Conservation (phyloP, 2,113 vertebrate species). For the Nesoenas mayeri region DNA sequence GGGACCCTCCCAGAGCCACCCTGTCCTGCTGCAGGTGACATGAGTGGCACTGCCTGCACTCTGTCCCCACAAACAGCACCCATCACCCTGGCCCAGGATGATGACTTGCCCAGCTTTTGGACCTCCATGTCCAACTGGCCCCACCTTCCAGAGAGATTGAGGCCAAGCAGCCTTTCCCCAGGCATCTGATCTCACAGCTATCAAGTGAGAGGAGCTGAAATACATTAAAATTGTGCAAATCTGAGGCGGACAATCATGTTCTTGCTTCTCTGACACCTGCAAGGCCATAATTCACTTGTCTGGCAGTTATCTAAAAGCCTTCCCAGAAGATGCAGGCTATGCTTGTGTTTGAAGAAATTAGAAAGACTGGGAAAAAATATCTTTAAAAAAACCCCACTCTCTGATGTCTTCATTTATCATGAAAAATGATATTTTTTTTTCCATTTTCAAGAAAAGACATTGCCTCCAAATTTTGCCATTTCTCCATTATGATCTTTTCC, state of each 20-base stretch:
- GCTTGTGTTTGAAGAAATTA: background rate
- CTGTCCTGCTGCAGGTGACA: background rate
- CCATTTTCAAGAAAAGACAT: background rate
- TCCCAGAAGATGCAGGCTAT: background rate
- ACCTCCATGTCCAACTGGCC: background rate
- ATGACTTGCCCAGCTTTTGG: accelerated
- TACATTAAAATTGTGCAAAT: background rate
- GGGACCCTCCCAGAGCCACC: background rate
- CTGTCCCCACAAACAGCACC: background rate
- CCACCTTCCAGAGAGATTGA: background rate
- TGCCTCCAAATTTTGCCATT: background rate
- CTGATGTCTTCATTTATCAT: background rate
- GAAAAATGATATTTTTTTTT: background rate
- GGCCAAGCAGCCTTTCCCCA: background rate
- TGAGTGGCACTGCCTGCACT: background rate
- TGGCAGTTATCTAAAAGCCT: background rate
- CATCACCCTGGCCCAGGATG: background rate
- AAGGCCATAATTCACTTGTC: background rate
- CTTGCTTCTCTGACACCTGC: background rate
- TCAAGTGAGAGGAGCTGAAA: background rate
- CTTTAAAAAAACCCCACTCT: background rate
- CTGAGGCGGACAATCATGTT: background rate
- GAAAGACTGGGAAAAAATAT: background rate
- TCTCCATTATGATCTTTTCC: background rate
- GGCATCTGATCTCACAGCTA: background rate